Percentiles rank a stretch among this genome's conserved stretches.
Evolutionary conservation across 1,140 invertebrate species (phyloP).

Genomic region (Diachasma alloeum): DNA sequence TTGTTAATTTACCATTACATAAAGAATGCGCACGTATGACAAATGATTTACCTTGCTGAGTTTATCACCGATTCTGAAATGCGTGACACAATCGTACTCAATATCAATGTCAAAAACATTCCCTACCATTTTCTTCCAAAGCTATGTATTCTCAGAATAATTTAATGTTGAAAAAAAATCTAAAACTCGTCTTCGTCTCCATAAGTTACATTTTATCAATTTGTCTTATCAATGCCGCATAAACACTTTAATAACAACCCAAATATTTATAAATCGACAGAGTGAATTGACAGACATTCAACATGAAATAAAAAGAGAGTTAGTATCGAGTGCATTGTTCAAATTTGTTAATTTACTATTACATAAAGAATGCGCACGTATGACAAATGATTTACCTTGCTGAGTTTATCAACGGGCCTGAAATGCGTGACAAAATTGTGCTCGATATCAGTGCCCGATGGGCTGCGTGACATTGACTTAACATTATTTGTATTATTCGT

Average conservation of each 20-base stretch:
- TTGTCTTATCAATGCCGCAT: too few species aligned
- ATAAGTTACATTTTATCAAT: too few species aligned
- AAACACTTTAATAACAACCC: too few species aligned
- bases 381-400: conserved; percentile 16
- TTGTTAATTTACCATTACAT: neutral
- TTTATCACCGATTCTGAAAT: conserved; percentile 24
- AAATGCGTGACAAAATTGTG: conserved; percentile 28
- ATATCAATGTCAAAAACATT: neutral
- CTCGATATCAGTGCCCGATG: conserved; percentile 18
- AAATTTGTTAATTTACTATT: neutral
- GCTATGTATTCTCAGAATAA: too few species aligned
- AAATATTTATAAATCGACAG: too few species aligned
- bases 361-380: neutral
- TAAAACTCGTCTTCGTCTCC: too few species aligned
- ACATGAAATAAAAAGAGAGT: too few species aligned
- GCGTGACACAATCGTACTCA: conserved; percentile 23
- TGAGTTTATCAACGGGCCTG: conserved; percentile 24
- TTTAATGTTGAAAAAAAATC: too few species aligned
- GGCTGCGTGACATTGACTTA: conserved; percentile 13
- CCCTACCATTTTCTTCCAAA: too few species aligned
- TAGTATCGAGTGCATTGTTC: too few species aligned
- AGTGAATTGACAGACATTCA: too few species aligned
- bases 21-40: neutral
- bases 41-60: conserved; percentile 20
- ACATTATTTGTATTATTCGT: neutral